Percentiles rank a stretch among this genome's conserved stretches.
Evolutionary conservation across 1,140 invertebrate genomes (phyloP).

Genomic region (Littorina saxatilis): DNA sequence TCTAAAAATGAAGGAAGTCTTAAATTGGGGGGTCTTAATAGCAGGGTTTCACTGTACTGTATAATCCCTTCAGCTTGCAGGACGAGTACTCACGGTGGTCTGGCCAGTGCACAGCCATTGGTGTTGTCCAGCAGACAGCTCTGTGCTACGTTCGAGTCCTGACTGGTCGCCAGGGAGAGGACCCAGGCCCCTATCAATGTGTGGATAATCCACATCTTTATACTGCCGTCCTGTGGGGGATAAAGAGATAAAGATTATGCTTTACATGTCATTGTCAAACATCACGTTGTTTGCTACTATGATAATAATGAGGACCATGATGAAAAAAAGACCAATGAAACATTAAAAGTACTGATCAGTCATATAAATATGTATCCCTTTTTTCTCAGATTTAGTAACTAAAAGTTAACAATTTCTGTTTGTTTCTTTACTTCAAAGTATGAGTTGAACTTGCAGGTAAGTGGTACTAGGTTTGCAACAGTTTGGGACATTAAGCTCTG

Average conservation of each 20-base stretch:
- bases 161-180: constrained; percentile 10
- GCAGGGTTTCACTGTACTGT: too few species aligned
- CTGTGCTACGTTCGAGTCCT: constrained; percentile 17
- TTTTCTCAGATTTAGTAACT: too few species aligned
- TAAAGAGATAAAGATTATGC: not conserved
- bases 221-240: not conserved
- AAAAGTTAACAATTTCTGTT: too few species aligned
- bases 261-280: not conserved
- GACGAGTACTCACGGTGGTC: constrained; percentile 56
- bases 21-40: too few species aligned
- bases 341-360: not conserved
- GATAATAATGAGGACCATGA: not conserved
- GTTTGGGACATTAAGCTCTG: too few species aligned
- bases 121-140: constrained; percentile 43
- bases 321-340: not conserved
- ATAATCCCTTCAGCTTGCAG: too few species aligned
- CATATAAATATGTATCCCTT: not conserved
- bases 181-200: constrained; percentile 19
- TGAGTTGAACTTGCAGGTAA: too few species aligned
- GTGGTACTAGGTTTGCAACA: too few species aligned
- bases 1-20: too few species aligned
- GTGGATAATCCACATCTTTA: constrained; percentile 16
- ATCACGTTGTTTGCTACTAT: not conserved
- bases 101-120: constrained; percentile 37
- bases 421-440: too few species aligned